Evolutionary conservation across 2,113 vertebrate species (phyloP).

Genomic region (Pelobates fuscus): DNA sequence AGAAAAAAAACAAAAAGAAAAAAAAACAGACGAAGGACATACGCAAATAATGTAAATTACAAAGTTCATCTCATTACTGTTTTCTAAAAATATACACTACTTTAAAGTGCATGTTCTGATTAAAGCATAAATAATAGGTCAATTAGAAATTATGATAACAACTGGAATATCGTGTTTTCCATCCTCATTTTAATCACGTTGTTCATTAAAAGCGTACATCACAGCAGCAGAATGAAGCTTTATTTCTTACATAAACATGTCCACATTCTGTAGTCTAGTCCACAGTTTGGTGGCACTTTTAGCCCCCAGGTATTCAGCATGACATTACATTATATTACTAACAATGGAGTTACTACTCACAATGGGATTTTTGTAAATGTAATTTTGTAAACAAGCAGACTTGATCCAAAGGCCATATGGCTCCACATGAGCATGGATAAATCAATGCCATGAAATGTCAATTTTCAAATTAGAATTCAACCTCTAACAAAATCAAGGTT

Average conservation of each 20-base stretch:
- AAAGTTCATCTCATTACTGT: slow-evolving; percentile 21
- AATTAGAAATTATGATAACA: slow-evolving; percentile 2
- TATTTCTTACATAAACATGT: neutral
- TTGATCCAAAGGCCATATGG: slow-evolving; percentile 27
- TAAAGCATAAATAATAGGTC: slow-evolving; percentile 16
- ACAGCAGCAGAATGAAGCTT: neutral
- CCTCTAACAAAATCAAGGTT: slow-evolving; percentile 43
- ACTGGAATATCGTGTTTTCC: slow-evolving; percentile 4
- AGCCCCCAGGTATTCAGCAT: slow-evolving; percentile 10
- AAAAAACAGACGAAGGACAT: neutral
- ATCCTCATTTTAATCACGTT: neutral
- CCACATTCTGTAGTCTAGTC: neutral
- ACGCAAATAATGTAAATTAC: slow-evolving; percentile 5
- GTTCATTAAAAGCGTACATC: neutral
- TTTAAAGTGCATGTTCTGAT: slow-evolving; percentile 11
- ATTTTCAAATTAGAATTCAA: slow-evolving; percentile 45
- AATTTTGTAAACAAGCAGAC: slow-evolving; percentile 40
- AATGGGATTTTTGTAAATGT: slow-evolving; percentile 28
- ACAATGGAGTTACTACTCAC: slow-evolving; percentile 5
- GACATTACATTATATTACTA: slow-evolving; percentile 9
- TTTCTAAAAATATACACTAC: neutral
- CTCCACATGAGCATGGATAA: slow-evolving; percentile 10
- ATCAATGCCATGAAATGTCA: slow-evolving; percentile 46
- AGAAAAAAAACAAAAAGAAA: neutral
- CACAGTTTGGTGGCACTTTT: slow-evolving; percentile 13